Conservation (phyloP, 2,797 vertebrate genomes). For the Aldrovandia affinis region DNA sequence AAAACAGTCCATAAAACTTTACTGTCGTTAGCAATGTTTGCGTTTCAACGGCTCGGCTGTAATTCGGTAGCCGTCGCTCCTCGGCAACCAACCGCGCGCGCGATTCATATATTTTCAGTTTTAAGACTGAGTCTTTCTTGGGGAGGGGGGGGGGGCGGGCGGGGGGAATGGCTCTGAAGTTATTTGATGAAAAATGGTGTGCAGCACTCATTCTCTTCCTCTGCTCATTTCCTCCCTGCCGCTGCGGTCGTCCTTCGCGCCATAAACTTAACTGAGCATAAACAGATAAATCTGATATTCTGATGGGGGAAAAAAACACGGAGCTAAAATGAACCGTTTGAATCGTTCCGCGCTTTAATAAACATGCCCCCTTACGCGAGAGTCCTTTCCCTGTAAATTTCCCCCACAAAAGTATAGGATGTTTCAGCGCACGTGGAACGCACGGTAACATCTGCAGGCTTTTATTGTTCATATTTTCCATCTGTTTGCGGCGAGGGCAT, state of each 20-base stretch:
- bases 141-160: too few species aligned
- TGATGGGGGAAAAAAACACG: too few species aligned
- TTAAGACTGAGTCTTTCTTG: neutral
- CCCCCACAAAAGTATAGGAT: neutral
- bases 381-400: neutral
- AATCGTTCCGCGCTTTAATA: neutral
- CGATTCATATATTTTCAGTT: neutral
- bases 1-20: neutral
- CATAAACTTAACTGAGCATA: too few species aligned
- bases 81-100: neutral
- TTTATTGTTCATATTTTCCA: neutral
- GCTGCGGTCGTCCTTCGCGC: neutral
- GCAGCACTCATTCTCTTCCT: constrained; percentile 36
- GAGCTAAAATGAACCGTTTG: too few species aligned
- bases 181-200: constrained; percentile 35
- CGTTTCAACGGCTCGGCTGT: neutral
- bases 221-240: constrained; percentile 27
- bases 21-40: neutral
- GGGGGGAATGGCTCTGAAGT: neutral
- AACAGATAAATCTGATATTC: too few species aligned
- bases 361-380: neutral
- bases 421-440: neutral
- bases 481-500: neutral
- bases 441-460: neutral
- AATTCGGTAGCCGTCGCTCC: neutral